A percentile compares a stretch with the other conserved stretches of the same genome.
Evolutionary conservation across 1,140 invertebrate species (phyloP).

Genomic region (Bombus huntii): DNA sequence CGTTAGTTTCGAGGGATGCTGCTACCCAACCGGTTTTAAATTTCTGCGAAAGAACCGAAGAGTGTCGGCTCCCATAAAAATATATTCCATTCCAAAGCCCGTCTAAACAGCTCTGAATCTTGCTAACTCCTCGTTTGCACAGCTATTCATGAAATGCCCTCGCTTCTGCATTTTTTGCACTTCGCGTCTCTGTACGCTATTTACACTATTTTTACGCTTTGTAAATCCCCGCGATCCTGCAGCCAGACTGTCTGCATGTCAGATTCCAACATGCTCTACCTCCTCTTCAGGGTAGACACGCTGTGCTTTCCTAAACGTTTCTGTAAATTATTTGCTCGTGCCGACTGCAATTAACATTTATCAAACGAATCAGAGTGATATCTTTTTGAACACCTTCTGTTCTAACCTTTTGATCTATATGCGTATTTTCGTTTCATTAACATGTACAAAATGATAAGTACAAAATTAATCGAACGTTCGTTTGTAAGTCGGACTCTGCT

Average conservation of each 20-base stretch:
- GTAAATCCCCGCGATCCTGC: neutral
- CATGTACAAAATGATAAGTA: too few species aligned
- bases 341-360: neutral
- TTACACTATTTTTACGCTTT: conserved; percentile 37
- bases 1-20: neutral
- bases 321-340: conserved; percentile 1
- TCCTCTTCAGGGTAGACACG: neutral
- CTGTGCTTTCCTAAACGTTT: neutral
- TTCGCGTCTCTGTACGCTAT: conserved; percentile 39
- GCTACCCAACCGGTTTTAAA: neutral
- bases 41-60: neutral
- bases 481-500: too few species aligned
- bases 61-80: neutral
- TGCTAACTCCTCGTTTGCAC: conserved; percentile 31
- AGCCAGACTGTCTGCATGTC: conserved; percentile 24
- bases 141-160: conserved; percentile 38
- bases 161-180: conserved; percentile 24
- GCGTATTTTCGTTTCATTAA: too few species aligned
- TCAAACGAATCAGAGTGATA: neutral
- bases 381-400: neutral
- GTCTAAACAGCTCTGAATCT: conserved; percentile 28
- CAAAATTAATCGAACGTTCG: neutral
- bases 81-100: conserved; percentile 12
- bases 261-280: neutral
- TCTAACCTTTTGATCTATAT: too few species aligned